Evolutionary conservation across 2,888 invertebrate genomes (phyloP), one percentile per base, ranked within the genome.

Genomic region (Cheilosia grossa): DNA sequence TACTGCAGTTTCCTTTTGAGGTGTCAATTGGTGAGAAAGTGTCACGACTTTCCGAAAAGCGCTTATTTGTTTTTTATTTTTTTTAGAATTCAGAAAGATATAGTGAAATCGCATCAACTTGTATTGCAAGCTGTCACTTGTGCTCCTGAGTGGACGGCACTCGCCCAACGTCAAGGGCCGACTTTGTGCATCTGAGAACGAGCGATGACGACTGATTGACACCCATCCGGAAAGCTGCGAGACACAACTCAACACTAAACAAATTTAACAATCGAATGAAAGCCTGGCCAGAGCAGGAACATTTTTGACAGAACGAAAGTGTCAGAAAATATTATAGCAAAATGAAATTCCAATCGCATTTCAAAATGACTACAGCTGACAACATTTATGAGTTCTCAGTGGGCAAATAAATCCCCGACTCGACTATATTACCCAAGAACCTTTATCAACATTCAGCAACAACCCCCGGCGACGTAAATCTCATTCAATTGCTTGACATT

Each of bases 401-500:
- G 19, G 13, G 27, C 21, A 59, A 59, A 49, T n/a, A 64, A 42
- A n/a, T 30, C 42, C 56, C 56, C 33, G 6, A 74, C 40, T 42
- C 19, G 10, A 21, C 24, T 17, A 47, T 54, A 42, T 30, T 15
- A 33, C 58, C 49, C 17, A 58, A 58, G 58, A 49, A 24, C 27
- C 27, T 59, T 53, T 51, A 59, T 33, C 75, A 59, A 42, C 37
- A 37, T 37, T 37, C 13, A 37, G 13, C 37, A 37, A 10, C 37
- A 37, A 37, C 37, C 37, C 37, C 37, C 13, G 4, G 37, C 37
- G 37, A 37, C 37, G 37, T 37, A 10, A 13, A 70, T 72, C 70
- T 72, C 64, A 79, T 64, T 56, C 64, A 72, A 72, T 79, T 79
- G 64, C 69, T 58, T 79, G 78, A 72, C 70, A 78, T 64, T 70